Conservation (phyloP, 1,140 invertebrate genomes). For the Eriosoma lanigerum region DNA sequence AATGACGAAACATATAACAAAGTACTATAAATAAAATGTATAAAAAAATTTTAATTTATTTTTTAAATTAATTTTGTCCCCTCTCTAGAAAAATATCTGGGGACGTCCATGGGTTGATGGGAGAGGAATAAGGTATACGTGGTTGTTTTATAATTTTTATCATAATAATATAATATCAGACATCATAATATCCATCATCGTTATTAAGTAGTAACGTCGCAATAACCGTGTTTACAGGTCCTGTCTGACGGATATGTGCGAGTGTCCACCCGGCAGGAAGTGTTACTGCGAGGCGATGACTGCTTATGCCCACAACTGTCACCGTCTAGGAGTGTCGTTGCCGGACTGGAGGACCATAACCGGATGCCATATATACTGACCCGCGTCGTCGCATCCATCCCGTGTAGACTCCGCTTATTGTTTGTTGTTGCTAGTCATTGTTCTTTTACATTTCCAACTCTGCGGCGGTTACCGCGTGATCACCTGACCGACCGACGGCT, state of each 20-base stretch:
- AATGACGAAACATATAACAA: too few species aligned
- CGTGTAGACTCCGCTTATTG: slow-evolving; percentile 16
- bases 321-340: slow-evolving; percentile 70
- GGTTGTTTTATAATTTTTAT: too few species aligned
- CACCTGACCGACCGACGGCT: slow-evolving; percentile 17
- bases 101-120: too few species aligned
- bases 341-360: slow-evolving; percentile 67
- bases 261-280: slow-evolving; percentile 71
- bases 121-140: too few species aligned
- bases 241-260: slow-evolving; percentile 87
- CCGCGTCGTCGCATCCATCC: slow-evolving; percentile 10
- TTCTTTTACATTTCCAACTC: slow-evolving; percentile 37
- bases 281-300: slow-evolving; percentile 88
- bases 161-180: too few species aligned
- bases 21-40: too few species aligned
- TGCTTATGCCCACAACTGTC: slow-evolving; percentile 84
- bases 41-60: too few species aligned
- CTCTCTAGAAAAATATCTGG: too few species aligned
- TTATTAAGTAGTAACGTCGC: too few species aligned
- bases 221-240: slow-evolving; percentile 61
- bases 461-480: slow-evolving; percentile 15
- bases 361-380: slow-evolving; percentile 60
- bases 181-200: too few species aligned
- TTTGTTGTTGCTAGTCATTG: slow-evolving; percentile 50
- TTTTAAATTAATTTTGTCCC: too few species aligned